Percentiles rank a stretch among this genome's conserved stretches.
These are phyloP conservation scores for Nasonia vitripennis DNA, from an alignment of 1,140 invertebrate genomes.

Conservation along the genomic window DNA sequence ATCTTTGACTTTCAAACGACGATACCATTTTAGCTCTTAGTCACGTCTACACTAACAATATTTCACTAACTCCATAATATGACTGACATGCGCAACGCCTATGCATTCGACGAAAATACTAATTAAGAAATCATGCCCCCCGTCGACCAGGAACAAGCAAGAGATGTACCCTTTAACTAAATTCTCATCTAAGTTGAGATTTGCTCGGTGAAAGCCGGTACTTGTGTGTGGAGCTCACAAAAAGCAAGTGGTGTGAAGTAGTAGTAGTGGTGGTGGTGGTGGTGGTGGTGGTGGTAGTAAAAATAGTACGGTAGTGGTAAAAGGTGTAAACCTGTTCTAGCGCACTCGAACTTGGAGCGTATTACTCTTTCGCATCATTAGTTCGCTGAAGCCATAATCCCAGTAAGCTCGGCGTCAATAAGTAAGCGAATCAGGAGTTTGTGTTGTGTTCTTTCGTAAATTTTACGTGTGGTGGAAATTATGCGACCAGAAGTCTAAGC, in stretches of 20 bases:
- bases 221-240: constrained; percentile 11
- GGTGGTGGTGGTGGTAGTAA: background rate
- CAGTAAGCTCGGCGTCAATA: background rate
- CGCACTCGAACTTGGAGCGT: constrained; percentile 4
- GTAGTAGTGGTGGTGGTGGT: background rate
- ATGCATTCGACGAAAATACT: background rate
- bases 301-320: background rate
- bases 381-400: constrained; percentile 14
- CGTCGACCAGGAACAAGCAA: background rate
- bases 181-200: background rate
- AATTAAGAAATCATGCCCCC: constrained; percentile 5
- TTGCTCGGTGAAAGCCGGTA: constrained; percentile 34
- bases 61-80: too few species aligned
- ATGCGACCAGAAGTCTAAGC: background rate
- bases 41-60: too few species aligned
- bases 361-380: constrained; percentile 14
- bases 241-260: constrained; percentile 34
- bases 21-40: too few species aligned
- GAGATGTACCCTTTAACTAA: background rate
- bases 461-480: background rate
- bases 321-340: constrained; percentile 29
- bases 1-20: too few species aligned
- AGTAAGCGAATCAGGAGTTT: constrained; percentile 2
- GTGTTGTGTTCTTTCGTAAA: background rate
- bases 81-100: too few species aligned